A percentile compares a stretch with the other conserved stretches of the same genome.
phyloP scores from a whole-genome alignment of 2,113 vertebrate genomes.

The Eira barbara region DNA sequence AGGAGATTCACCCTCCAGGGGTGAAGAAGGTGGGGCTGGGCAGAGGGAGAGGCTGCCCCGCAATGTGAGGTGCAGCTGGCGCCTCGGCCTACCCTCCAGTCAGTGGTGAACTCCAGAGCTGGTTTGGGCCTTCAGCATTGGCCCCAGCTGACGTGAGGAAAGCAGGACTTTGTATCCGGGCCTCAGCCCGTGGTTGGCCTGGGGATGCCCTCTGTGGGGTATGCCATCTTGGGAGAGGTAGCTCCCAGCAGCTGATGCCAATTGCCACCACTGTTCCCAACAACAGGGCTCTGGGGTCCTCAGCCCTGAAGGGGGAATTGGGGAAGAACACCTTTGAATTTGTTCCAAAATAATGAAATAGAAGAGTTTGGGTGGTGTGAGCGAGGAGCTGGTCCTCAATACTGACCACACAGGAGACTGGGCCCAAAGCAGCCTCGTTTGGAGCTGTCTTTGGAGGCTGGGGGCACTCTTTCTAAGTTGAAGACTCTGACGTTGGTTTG shows the following conservation, averaged over 20 bases:
- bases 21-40: rapidly evolving
- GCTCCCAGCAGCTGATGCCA: not conserved
- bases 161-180: not conserved
- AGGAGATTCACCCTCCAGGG: too few relatives aligned
- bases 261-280: rapidly evolving
- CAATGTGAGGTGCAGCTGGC: rapidly evolving
- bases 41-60: too few relatives aligned
- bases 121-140: not conserved
- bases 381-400: not conserved
- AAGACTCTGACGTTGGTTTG: not conserved
- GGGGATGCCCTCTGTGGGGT: not conserved
- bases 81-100: not conserved
- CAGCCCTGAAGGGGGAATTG: not conserved
- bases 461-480: not conserved
- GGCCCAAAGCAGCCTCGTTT: too few relatives aligned
- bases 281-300: not conserved
- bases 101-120: not conserved
- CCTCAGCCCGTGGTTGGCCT: too few relatives aligned
- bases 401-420: not conserved
- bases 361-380: not conserved
- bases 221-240: not conserved
- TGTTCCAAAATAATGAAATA: not conserved
- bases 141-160: not conserved
- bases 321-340: not conserved
- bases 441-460: not conserved